Conservation (phyloP, 2,113 vertebrate species). For the Xiphias gladius region DNA sequence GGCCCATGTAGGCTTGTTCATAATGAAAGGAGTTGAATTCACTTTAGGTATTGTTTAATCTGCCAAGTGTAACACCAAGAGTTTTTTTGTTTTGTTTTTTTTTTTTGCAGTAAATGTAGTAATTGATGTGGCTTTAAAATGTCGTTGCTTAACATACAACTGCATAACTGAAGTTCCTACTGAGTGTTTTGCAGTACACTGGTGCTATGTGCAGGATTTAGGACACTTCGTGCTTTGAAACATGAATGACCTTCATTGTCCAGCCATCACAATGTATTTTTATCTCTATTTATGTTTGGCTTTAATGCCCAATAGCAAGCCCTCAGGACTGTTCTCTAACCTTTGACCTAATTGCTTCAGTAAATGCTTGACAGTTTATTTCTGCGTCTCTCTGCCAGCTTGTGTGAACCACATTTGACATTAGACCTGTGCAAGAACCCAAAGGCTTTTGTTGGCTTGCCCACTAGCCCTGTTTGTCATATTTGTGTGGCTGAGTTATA, state of each 20-base stretch:
- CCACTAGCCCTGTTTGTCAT: conserved; percentile 3
- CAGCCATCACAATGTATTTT: conserved; percentile 43
- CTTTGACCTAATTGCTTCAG: conserved; percentile 49
- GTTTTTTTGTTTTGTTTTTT: too few relatives aligned
- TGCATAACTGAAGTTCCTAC: background rate
- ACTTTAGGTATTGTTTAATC: background rate
- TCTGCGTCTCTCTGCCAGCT: conserved; percentile 17
- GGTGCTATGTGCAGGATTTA: background rate
- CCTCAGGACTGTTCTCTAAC: conserved; percentile 37
- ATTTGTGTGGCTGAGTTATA: background rate
- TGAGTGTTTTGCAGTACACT: background rate
- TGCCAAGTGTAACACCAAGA: background rate
- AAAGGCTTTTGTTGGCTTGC: conserved; percentile 20
- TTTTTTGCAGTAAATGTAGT: too few relatives aligned
- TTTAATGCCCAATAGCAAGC: conserved; percentile 8
- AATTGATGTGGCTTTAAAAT: background rate
- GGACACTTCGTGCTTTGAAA: conserved; percentile 29
- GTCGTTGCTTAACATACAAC: background rate
- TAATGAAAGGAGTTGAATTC: background rate
- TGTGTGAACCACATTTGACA: conserved; percentile 32
- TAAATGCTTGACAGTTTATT: conserved; percentile 46
- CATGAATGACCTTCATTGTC: conserved; percentile 60
- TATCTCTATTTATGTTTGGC: conserved; percentile 42
- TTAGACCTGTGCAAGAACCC: background rate
- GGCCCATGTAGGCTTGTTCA: background rate